A percentile compares a stretch with the other conserved stretches of the same genome.
These are phyloP conservation scores for Heterocephalus glaber DNA, from an alignment of 2,113 vertebrate genomes.

Conservation along the genomic window DNA sequence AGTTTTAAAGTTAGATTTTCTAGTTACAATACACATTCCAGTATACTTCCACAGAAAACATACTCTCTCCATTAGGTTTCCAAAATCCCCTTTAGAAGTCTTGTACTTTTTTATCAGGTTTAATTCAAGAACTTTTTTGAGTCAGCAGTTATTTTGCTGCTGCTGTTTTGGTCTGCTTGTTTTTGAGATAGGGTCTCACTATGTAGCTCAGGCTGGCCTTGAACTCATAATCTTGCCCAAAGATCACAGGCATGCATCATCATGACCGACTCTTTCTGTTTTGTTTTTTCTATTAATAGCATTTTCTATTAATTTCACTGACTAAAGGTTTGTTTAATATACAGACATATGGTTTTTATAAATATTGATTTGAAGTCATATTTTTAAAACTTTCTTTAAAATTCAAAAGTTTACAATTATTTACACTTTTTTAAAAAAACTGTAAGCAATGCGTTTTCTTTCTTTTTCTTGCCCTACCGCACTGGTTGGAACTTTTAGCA, in stretches of 20 bases:
- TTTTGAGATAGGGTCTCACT: neutral
- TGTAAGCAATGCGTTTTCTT: neutral
- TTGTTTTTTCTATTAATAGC: neutral
- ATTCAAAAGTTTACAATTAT: neutral
- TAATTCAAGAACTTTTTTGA: constrained; percentile 36
- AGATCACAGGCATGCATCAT: neutral
- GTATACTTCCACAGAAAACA: neutral
- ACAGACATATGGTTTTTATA: neutral
- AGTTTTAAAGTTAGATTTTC: constrained; percentile 13
- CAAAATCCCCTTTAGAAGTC: neutral
- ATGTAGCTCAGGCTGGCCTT: neutral
- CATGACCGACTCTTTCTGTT: neutral
- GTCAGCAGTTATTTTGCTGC: neutral
- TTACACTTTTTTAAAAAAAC: neutral
- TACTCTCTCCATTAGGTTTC: neutral
- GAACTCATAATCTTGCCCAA: neutral
- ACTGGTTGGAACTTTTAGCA: neutral
- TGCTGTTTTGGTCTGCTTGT: neutral
- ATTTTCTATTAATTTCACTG: constrained; percentile 34
- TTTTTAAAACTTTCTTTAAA: constrained; percentile 19
- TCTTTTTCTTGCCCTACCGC: neutral
- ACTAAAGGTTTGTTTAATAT: neutral
- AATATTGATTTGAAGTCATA: neutral
- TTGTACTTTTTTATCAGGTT: neutral
- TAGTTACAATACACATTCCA: neutral